Base-by-base conservation (phyloP, 1,140 invertebrate genomes). In the Drosophila serrata region DNA sequence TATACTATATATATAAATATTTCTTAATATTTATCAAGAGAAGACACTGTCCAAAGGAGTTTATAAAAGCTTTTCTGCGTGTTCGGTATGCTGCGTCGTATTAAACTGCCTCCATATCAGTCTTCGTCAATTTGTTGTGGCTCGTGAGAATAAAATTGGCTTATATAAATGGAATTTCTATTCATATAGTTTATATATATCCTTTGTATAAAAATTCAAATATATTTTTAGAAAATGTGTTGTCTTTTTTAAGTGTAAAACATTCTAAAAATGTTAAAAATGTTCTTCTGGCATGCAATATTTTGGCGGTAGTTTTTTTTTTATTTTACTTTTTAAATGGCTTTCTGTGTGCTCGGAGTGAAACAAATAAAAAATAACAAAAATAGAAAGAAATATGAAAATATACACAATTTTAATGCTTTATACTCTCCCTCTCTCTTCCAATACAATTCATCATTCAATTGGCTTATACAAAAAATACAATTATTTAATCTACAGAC, bases 131-230 rank as follows among this genome's bases (percentile, higher is more conserved):
- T 56, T 80, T 84, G 49, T 70, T 62, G 84, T 86, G 79, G 79
- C 79, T 85, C 51, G 81, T 75, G 74, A 60, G 82, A 86, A 82
- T 86, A 86, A 86, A 82, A 65, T 87, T 86, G 82, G 82, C 79
- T 70, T 69, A 62, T 75, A 79, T 82, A 87, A 85, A 85, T 75
- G 67, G 64, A 73, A 75, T 82, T 61, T 60, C 48, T 74, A 37
- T 62, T 67, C 31, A 49, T 74, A 82, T 70, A 49, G 43, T 49
- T 58, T 39, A 40, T 37, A 29, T 55, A 79, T 73, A 72, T 53
- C 43, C 39, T 77, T 81, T 53, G 63, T 80, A 82, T 82, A 80
- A 81, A 84, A 84, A 51, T 63, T 74, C 60, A 48, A 77, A 64
- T 85, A 85, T 85, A 85, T 69, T 85, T 39, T 27, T 85, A 81